A percentile compares a stretch with the other conserved stretches of the same genome.
Evolutionary conservation across 1,140 invertebrate species (phyloP).

Genomic region (Drosophila nannoptera): DNA sequence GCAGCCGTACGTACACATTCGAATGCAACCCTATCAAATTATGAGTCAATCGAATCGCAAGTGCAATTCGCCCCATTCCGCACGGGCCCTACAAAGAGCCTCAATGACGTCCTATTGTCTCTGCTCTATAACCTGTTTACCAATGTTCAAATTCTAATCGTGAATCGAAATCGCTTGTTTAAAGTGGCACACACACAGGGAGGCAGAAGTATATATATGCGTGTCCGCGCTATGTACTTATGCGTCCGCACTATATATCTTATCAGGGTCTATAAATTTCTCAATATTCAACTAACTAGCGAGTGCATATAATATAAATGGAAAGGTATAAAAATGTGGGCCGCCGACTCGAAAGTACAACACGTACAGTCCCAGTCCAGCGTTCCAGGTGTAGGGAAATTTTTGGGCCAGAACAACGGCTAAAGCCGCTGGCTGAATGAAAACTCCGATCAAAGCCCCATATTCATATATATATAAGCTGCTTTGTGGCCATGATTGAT

Average conservation of each 20-base stretch:
- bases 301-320: slow-evolving; percentile 63
- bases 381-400: slow-evolving; percentile 20
- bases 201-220: neutral
- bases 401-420: neutral
- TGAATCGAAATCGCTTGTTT: slow-evolving; percentile 71
- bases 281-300: slow-evolving; percentile 61
- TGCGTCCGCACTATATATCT: slow-evolving; percentile 47
- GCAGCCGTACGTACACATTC: slow-evolving; percentile 13
- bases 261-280: slow-evolving; percentile 53
- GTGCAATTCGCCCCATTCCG: neutral
- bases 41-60: neutral
- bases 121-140: slow-evolving; percentile 57
- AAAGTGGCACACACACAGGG: slow-evolving; percentile 50
- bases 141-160: slow-evolving; percentile 68
- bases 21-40: neutral
- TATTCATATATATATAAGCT: no score
- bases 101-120: slow-evolving; percentile 40
- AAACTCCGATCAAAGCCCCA: neutral
- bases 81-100: slow-evolving; percentile 1
- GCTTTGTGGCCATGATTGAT: no score
- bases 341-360: slow-evolving; percentile 6
- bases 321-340: slow-evolving; percentile 54
- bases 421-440: slow-evolving; percentile 28
- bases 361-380: slow-evolving; percentile 41
- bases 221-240: slow-evolving; percentile 25